Base-by-base conservation (phyloP, 2,888 invertebrate genomes). In the Alloplasta piceator region DNA sequence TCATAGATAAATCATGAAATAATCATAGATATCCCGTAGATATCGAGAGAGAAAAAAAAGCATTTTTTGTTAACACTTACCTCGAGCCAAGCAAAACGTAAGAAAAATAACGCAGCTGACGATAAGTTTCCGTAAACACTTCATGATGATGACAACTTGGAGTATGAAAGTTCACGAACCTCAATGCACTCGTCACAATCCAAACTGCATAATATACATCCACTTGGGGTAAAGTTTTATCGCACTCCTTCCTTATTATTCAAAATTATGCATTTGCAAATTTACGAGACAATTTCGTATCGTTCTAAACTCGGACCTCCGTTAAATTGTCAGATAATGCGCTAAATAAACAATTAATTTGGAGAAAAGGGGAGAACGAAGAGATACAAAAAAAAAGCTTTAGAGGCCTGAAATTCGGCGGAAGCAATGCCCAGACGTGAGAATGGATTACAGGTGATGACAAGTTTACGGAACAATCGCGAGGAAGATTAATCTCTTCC, bases 251-350 rank as follows among this genome's bases (percentile, higher is more conserved):
- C 43, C 67, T 73, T n/a, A 46, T 77, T 77, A 80, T 80, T 73
- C 50, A 68, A 73, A 64, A 73, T 68, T 80, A 80, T 77, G 72
- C 80, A 56, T 67, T 72, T 50, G 38, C 10, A 5, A 60, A 77
- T 68, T 73, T 77, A 80, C 77, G 80, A 77, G 58, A 50, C 43
- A 68, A 58, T 77, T 63, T 64, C 41, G 68, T 68, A 68, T 80
- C 60, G 46, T 58, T 6, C 10, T 63, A 16, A 61, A 14, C 12
- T 58, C 14, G 14, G 16, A 26, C 43, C 56, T 39, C n/a, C 39
- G 6, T 36, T 67, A 50, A 61, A 74, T 63, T 63, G 63, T 9
- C 6, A n/a, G 46, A 48, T 48, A 64, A 68, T 74, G 72, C 48
- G 36, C 70, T 58, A 67, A 52, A 67, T 67, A 63, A 46, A 75